A percentile compares a stretch with the other conserved stretches of the same genome.
Evolutionary conservation across 35 echinoderm and acorn worm genomes (phyloP).

Genomic region (Lytechinus variegatus): DNA sequence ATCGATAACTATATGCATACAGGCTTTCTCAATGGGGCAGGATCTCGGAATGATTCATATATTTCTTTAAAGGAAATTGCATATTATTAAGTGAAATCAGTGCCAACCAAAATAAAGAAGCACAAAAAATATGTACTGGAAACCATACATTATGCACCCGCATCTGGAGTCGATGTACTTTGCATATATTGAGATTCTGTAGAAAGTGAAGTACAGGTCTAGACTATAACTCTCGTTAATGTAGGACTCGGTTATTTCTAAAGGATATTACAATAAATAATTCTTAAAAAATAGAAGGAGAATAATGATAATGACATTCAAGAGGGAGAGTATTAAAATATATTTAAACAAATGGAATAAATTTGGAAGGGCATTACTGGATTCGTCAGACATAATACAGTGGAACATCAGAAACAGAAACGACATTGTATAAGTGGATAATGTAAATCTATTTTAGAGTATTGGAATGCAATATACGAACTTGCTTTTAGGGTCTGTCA

Average conservation of each 20-base stretch:
- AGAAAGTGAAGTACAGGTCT: background rate
- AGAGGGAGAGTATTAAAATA: no score
- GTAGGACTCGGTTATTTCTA: no score
- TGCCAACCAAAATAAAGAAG: background rate
- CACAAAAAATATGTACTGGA: background rate
- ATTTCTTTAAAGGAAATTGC: background rate
- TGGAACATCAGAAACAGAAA: background rate
- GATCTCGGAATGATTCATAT: background rate
- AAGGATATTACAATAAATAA: no score
- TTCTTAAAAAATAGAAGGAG: background rate
- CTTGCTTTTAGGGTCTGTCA: background rate
- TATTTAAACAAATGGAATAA: background rate
- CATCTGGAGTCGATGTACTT: background rate
- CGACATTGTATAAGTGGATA: background rate
- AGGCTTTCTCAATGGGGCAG: background rate
- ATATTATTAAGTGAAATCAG: background rate
- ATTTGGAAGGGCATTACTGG: background rate
- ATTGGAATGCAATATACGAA: background rate
- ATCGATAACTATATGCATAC: background rate
- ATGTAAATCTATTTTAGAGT: background rate
- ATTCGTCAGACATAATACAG: background rate
- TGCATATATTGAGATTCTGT: no score
- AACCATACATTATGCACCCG: background rate
- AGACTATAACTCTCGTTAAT: background rate
- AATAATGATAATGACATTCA: background rate